Conservation (phyloP, 2,888 invertebrate species). For the Thera obeliscata region DNA sequence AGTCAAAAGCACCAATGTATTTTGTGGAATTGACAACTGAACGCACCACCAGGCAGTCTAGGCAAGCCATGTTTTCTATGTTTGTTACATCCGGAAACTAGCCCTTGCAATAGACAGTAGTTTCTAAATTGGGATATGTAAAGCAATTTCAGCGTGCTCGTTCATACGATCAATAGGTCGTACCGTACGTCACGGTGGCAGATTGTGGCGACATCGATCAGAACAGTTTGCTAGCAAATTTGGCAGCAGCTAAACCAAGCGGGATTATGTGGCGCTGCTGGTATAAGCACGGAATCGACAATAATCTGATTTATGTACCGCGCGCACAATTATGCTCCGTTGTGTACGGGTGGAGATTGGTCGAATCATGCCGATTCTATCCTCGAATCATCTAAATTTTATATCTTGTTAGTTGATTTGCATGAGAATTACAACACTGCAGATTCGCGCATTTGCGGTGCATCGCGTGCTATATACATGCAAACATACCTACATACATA, state of each 20-base stretch:
- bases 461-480: background rate
- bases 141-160: conserved; percentile 38
- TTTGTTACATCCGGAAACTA: conserved; percentile 16
- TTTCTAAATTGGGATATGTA: conserved; percentile 28
- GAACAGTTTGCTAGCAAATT: conserved; percentile 71
- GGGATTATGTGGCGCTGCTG: conserved; percentile 57
- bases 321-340: conserved; percentile 41
- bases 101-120: conserved; percentile 22
- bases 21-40: conserved; percentile 1
- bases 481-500: no score
- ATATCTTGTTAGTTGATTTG: conserved; percentile 12
- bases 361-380: conserved; percentile 14
- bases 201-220: conserved; percentile 73
- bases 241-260: conserved; percentile 68
- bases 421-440: background rate
- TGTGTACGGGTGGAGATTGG: conserved; percentile 16
- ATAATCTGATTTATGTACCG: conserved; percentile 59
- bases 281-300: conserved; percentile 46
- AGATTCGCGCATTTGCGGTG: background rate
- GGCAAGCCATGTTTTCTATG: conserved; percentile 10
- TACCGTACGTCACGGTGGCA: conserved; percentile 59
- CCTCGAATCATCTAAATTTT: conserved; percentile 20
- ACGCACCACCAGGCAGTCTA: background rate
- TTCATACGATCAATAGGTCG: conserved; percentile 53
- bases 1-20: background rate